Percentiles rank a stretch among this genome's conserved stretches.
Conservation (phyloP, 64 coral and sea anemone genomes). For the Montipora capricornis region DNA sequence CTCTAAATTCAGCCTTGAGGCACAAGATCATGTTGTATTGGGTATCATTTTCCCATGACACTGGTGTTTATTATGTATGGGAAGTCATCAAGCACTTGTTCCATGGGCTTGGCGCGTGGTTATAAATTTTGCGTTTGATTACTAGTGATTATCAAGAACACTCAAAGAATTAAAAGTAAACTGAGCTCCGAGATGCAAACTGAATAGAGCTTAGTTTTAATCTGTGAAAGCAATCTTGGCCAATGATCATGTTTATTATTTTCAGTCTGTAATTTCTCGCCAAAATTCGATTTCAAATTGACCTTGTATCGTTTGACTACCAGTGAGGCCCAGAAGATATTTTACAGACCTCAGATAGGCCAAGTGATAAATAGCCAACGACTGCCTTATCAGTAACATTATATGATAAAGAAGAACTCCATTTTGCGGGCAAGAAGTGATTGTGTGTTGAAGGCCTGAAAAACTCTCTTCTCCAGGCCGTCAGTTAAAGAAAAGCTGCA, state of each 20-base stretch:
- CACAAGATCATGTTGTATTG: background rate
- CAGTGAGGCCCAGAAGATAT: background rate
- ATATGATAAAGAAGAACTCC: background rate
- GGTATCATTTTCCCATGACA: background rate
- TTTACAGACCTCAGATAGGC: background rate
- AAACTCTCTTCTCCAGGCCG: background rate
- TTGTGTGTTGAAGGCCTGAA: background rate
- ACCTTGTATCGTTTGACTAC: background rate
- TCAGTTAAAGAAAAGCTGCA: too few species aligned
- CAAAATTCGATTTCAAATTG: background rate
- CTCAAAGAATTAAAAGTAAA: background rate
- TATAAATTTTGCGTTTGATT: background rate
- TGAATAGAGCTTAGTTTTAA: background rate
- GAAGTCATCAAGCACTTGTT: background rate
- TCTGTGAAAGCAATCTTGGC: background rate
- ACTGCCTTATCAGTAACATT: constrained; percentile 29
- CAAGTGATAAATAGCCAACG: constrained; percentile 14
- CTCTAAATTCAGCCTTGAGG: background rate
- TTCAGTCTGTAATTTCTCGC: background rate
- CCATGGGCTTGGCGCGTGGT: too few species aligned
- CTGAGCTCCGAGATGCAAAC: background rate
- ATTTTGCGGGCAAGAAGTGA: background rate
- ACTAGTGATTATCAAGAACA: background rate
- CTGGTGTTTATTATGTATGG: background rate
- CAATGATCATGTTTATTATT: background rate